Percentiles rank a stretch among this genome's conserved stretches.
phyloP scores from a whole-genome alignment of 2,113 vertebrate species.

The Tor tambroides region DNA sequence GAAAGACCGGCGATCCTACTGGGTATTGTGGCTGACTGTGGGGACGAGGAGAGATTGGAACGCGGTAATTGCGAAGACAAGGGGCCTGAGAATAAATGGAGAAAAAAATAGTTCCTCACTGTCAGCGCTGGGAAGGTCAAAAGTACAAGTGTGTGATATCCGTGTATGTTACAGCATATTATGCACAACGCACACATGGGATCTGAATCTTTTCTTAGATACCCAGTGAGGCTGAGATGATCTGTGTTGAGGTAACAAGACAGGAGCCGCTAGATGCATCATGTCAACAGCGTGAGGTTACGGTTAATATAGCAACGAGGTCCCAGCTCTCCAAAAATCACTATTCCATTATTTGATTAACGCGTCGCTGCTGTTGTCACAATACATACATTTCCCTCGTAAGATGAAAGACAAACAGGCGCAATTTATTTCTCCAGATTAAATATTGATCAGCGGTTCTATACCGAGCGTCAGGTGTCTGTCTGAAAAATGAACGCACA shows the following conservation, averaged over 20 bases:
- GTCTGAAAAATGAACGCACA: conserved; percentile 76
- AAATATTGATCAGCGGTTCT: conserved; percentile 81
- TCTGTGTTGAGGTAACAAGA: conserved; percentile 67
- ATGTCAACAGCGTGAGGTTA: conserved; percentile 69
- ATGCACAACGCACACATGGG: conserved; percentile 75
- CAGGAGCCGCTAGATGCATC: conserved; percentile 64
- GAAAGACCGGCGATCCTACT: conserved; percentile 75
- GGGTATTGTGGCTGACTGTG: conserved; percentile 80
- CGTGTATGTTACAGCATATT: conserved; percentile 72
- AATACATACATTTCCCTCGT: conserved; percentile 77
- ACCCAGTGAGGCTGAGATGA: conserved; percentile 73
- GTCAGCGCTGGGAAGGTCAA: conserved; percentile 80
- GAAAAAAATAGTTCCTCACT: conserved; percentile 71
- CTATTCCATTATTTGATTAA: conserved; percentile 79
- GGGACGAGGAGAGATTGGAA: conserved; percentile 80
- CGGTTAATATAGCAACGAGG: conserved; percentile 64
- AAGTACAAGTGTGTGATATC: conserved; percentile 77
- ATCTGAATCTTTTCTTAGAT: conserved; percentile 77
- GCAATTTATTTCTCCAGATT: conserved; percentile 82
- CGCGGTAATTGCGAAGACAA: conserved; percentile 81
- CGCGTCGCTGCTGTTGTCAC: conserved; percentile 72
- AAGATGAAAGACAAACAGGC: conserved; percentile 82
- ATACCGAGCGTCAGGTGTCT: conserved; percentile 75
- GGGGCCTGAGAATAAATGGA: conserved; percentile 75
- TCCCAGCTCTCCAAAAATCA: conserved; percentile 60